Conservation (phyloP, 2,113 vertebrate genomes). For the Pachypanchax playfairii region DNA sequence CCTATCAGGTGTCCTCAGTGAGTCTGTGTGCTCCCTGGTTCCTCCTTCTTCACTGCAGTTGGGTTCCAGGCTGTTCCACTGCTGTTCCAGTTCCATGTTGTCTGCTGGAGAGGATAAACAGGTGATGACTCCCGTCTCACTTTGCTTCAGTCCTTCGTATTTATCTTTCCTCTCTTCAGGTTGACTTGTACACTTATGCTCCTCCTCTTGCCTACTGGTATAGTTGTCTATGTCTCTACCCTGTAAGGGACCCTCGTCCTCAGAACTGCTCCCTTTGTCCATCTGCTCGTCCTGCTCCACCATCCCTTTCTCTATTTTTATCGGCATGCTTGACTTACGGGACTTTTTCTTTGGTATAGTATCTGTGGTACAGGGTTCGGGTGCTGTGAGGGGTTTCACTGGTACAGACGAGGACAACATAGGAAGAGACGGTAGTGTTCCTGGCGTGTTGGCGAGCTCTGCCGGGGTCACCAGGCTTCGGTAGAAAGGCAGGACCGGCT, state of each 20-base stretch:
- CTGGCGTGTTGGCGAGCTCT: conserved; percentile 93
- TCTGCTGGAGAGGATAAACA: conserved; percentile 50
- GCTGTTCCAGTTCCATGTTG: conserved; percentile 64
- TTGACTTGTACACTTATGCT: conserved; percentile 50
- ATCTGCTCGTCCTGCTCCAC: conserved; percentile 76
- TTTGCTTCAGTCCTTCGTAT: conserved; percentile 68
- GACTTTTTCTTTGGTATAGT: conserved; percentile 95
- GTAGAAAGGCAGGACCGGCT: conserved; percentile 96
- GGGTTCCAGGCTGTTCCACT: conserved; percentile 54
- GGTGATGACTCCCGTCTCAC: conserved; percentile 56
- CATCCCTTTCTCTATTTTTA: conserved; percentile 94
- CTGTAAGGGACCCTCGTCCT: conserved; percentile 80
- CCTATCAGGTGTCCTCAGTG: conserved; percentile 40
- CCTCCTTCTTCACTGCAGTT: conserved; percentile 61
- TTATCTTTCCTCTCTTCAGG: conserved; percentile 44
- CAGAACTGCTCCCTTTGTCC: conserved; percentile 81
- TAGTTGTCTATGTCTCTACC: conserved; percentile 75
- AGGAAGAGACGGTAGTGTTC: conserved; percentile 91
- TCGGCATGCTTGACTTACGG: conserved; percentile 98
- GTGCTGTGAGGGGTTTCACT: conserved; percentile 77
- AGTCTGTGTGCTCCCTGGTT: conserved; percentile 50
- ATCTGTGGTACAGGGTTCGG: conserved; percentile 78
- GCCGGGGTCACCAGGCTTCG: conserved; percentile 92
- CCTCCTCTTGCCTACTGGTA: conserved; percentile 12
- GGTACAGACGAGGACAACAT: conserved; percentile 89